Conservation (phyloP, 2,888 invertebrate genomes). For the Dryobota labecula region DNA sequence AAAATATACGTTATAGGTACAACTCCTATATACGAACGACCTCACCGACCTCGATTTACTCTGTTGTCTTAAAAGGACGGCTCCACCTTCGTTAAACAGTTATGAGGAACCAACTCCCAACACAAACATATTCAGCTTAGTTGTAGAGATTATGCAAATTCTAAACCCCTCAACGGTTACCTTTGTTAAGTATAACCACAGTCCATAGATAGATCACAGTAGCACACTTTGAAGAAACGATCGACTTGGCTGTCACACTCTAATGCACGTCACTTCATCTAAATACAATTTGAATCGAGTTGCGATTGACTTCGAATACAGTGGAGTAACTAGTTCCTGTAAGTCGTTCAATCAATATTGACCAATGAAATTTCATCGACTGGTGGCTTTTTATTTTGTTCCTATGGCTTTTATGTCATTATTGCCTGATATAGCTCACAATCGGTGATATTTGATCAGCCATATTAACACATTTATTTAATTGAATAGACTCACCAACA, state of each 20-base stretch:
- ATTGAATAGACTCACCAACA: background rate
- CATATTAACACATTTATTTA: background rate
- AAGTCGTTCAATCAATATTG: background rate
- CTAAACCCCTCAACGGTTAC: slow-evolving; percentile 25
- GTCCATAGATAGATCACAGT: slow-evolving; percentile 24
- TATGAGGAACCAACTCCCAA: slow-evolving; percentile 36
- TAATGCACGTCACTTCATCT: background rate
- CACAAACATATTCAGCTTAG: slow-evolving; percentile 56
- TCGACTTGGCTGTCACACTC: background rate
- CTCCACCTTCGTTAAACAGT: slow-evolving; percentile 31
- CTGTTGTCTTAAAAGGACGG: slow-evolving; percentile 21
- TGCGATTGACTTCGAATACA: background rate
- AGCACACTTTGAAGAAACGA: slow-evolving; percentile 12
- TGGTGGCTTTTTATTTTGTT: background rate
- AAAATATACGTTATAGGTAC: background rate
- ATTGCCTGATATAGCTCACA: background rate
- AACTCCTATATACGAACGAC: background rate
- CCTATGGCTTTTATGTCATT: background rate
- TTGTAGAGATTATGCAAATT: slow-evolving; percentile 55
- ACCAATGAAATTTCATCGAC: background rate
- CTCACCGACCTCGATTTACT: background rate
- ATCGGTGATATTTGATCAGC: background rate
- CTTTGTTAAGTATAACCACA: slow-evolving; percentile 42
- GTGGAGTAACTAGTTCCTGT: background rate
- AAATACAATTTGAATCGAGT: slow-evolving; percentile 7